phyloP scores from a whole-genome alignment of 2,113 vertebrate species.

The Sylvia atricapilla region DNA sequence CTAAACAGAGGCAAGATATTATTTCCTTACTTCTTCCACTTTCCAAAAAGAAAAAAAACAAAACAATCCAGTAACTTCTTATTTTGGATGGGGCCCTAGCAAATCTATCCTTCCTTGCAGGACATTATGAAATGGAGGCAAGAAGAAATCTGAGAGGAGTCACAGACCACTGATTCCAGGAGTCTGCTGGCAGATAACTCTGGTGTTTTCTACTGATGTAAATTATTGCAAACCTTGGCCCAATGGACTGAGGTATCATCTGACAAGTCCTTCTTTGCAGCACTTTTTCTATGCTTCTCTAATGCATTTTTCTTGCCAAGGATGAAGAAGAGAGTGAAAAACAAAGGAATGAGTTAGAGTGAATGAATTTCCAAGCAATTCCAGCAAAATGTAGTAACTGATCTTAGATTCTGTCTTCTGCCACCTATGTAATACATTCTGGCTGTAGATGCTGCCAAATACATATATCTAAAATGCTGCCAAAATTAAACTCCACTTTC shows the following conservation, averaged over 20 bases:
- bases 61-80: not conserved
- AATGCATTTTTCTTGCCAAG: not conserved
- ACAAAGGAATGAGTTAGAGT: not conserved
- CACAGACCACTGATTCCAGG: not conserved
- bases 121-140: not conserved
- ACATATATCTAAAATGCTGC: not conserved
- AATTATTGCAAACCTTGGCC: not conserved
- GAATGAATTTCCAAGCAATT: not conserved
- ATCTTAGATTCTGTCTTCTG: not conserved
- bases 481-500: not conserved
- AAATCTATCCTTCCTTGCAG: not conserved
- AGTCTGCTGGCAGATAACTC: not conserved
- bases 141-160: not conserved
- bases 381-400: not conserved
- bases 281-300: not conserved
- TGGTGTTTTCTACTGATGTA: not conserved
- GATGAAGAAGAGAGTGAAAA: not conserved
- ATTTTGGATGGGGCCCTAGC: not conserved
- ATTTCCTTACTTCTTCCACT: not conserved
- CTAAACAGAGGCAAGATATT: not conserved
- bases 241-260: not conserved
- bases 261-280: not conserved
- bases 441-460: not conserved
- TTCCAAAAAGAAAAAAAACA: not conserved
- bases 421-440: not conserved